phyloP scores from a whole-genome alignment of 2,113 vertebrate species.

The Mobula hypostoma region DNA sequence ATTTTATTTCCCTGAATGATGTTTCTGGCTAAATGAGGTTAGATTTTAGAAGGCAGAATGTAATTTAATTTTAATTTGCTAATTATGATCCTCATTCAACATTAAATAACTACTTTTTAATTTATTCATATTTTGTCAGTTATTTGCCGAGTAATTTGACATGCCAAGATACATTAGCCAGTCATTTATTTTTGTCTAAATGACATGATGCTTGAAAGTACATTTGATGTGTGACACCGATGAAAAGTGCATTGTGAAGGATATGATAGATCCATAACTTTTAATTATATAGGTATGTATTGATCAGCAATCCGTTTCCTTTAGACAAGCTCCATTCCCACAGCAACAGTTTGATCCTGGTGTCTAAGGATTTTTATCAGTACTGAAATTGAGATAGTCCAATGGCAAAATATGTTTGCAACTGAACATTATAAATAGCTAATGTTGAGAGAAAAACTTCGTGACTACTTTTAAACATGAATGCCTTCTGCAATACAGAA shows the following conservation, averaged over 20 bases:
- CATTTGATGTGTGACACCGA: not conserved
- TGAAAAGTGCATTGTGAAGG: constrained; percentile 1
- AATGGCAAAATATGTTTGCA: not conserved
- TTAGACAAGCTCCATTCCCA: not conserved
- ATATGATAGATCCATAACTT: not conserved
- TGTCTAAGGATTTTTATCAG: not conserved
- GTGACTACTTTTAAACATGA: not conserved
- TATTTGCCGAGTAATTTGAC: not conserved
- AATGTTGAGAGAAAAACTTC: not conserved
- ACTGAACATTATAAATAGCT: not conserved
- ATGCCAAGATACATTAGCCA: too few relatives aligned
- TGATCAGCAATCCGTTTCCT: not conserved
- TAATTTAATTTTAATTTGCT: not conserved
- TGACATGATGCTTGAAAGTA: not conserved
- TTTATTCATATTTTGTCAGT: not conserved
- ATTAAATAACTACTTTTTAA: not conserved
- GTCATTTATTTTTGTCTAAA: not conserved
- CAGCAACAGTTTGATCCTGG: not conserved
- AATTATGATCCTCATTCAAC: not conserved
- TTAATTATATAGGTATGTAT: constrained; percentile 17
- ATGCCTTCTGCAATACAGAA: not conserved
- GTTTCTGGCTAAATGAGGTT: not conserved
- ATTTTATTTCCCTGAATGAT: not conserved
- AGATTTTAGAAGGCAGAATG: not conserved
- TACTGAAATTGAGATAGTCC: not conserved